Base-by-base conservation (phyloP, 1,140 invertebrate genomes). In the Pseudomyrmex gracilis region DNA sequence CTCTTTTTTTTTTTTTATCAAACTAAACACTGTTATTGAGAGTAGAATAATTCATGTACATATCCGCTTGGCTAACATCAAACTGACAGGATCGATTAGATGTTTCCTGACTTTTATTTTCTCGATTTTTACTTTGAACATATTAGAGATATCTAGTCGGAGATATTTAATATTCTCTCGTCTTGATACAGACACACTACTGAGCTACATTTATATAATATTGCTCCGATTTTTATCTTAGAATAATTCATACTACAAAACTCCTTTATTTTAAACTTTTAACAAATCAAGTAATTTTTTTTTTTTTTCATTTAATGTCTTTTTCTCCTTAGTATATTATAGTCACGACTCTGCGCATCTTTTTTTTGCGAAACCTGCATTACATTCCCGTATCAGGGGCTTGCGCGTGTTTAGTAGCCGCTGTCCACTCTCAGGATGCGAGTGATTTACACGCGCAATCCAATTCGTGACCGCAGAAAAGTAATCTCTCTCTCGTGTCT, bases 401-500 rank as follows among this genome's bases (percentile, higher is more conserved):
- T 51, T 12, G 13, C 8, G 47, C 9, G 8, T 22, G 17, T 67
- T 77, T 77, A 55, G 61, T 20, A 77, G 49, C 10, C 60, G 47
- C 53, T 55, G 61, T 77, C 61, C 73, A 66, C 61, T 66, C 24
- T 15, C 24, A 5, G 43, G 17, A 58, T 34, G 20, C 15, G 24
- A 77, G n/a, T 77, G 73, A 77, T 77, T 77, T 66, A 55, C 61
- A 34, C 24, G 47, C 47, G 24, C 61, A 53, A 66, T 77, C 73
- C 47, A 47, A 77, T 67, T 77, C 47, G 61, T 67, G 61, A 55
- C 24, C 63, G 61, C 61, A 53, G 73, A 55, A 67, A 77, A 77
- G 61, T 77, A 67, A 77, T 80, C 45, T 70, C 15, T 80, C 55
- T 80, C 55, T 58, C 43, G 20, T 34, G 73, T 78, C 64, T 78